Base-by-base conservation (phyloP, 2,888 invertebrate species). In the Drosophila meridiana region DNA sequence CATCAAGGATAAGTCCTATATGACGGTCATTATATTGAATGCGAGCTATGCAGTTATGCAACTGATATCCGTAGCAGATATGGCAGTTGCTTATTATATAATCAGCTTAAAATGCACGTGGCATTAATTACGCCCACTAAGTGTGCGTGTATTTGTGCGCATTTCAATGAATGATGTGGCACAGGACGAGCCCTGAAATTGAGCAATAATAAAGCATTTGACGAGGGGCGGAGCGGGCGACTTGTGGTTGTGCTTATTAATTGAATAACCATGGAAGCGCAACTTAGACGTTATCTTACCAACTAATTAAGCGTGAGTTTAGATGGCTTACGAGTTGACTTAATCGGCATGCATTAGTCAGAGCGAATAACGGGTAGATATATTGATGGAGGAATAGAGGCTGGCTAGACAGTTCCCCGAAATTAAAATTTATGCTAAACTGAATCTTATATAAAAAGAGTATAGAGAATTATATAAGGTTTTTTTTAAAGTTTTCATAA, bases 101-200 rank as follows among this genome's bases (percentile, higher is more conserved):
- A 86, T 86, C 78, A 75, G 64, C 40, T 53, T 62, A 50, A 36
- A 47, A 50, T 78, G 71, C 69, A 72, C 66, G 59, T 40, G 59
- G 69, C 58, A 81, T 81, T 83, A 88, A 83, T 83, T 73, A 69
- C 69, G 59, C 55, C 55, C 71, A 83, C 86, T 80, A 83, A 73
- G 78, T 38, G 65, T 43, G 67, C 50, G 62, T 47, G 34, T 48
- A 30, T 53, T 30, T 58, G 64, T 53, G 38, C 59, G 64, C 43
- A 61, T 53, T 62, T 69, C 57, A 57, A 53, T 40, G 42, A 50
- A 53, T 59, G 62, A 30, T 52, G 38, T 50, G 32, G 34, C 36
- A 11, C 53, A 32, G 11, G 14, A 20, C 4, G 40, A 36, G 7
- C 14, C 26, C 61, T 9, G 36, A 38, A 74, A 80, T 65, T 57